These are phyloP conservation scores for Onychomys arenicola DNA, from an alignment of 2,797 vertebrate genomes.

Conservation along the genomic window DNA sequence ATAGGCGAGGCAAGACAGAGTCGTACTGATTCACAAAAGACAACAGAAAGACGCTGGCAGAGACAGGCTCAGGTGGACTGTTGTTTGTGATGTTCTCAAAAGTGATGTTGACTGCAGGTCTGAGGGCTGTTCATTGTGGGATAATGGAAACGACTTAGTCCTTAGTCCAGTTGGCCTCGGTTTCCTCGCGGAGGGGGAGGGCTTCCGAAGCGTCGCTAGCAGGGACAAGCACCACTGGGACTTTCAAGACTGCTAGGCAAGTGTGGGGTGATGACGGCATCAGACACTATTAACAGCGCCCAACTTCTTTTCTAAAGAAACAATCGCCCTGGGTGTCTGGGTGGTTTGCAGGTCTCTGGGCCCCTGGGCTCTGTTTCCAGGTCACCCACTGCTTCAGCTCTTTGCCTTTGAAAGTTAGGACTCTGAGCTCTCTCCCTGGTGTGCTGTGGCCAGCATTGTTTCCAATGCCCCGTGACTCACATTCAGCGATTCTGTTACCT, in stretches of 20 bases:
- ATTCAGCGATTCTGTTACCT: conserved; percentile 29
- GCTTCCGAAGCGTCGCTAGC: background rate
- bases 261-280: background rate
- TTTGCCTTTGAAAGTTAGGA: conserved; percentile 37
- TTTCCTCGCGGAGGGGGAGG: background rate
- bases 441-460: conserved; percentile 52
- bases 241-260: conserved; percentile 28
- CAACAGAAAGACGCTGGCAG: background rate
- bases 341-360: conserved; percentile 26
- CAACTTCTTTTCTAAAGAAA: background rate
- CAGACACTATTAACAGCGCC: conserved; percentile 34
- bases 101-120: conserved; percentile 27
- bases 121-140: conserved; percentile 55
- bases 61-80: conserved; percentile 36
- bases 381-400: conserved; percentile 17
- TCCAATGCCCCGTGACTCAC: background rate
- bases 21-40: background rate
- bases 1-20: conserved; percentile 45
- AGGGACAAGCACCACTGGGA: conserved; percentile 17
- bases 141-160: conserved; percentile 4
- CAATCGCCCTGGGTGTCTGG: background rate
- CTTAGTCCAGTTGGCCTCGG: background rate
- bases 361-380: conserved; percentile 49
- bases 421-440: background rate
- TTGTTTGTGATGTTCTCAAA: conserved; percentile 39